phyloP scores from a whole-genome alignment of 2,888 invertebrate species.

The Drosophila neonasuta region DNA sequence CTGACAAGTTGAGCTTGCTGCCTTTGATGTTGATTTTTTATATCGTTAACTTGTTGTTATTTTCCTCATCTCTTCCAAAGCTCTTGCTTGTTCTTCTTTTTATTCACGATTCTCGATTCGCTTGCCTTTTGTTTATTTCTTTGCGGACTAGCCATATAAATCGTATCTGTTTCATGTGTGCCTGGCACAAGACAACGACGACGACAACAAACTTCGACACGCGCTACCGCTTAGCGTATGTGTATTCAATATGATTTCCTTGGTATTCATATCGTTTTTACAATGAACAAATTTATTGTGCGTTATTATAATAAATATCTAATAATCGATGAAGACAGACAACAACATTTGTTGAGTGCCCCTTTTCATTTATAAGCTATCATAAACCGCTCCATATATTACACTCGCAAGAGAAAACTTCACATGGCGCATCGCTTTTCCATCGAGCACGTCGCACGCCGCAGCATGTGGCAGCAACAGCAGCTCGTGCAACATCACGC shows the following conservation, averaged over 20 bases:
- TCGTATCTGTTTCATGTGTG: slow-evolving; percentile 44
- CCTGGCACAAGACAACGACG: slow-evolving; percentile 44
- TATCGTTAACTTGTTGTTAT: slow-evolving; percentile 35
- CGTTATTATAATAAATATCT: slow-evolving; percentile 8
- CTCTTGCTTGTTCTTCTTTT: neutral
- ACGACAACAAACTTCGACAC: slow-evolving; percentile 9
- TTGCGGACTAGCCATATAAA: slow-evolving; percentile 32
- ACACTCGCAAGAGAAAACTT: neutral
- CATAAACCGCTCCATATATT: neutral
- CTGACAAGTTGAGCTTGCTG: slow-evolving; percentile 63
- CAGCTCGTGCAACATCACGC: neutral
- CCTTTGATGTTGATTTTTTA: slow-evolving; percentile 63
- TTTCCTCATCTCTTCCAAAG: neutral
- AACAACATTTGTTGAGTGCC: neutral
- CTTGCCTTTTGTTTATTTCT: slow-evolving; percentile 32
- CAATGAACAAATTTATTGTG: slow-evolving; percentile 6
- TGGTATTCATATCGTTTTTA: slow-evolving; percentile 18
- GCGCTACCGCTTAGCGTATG: slow-evolving; percentile 6
- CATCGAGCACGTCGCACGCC: neutral
- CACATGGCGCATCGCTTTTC: neutral
- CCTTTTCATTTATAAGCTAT: neutral
- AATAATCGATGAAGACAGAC: slow-evolving; percentile 4
- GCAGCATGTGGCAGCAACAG: slow-evolving; percentile 3
- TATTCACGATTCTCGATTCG: neutral
- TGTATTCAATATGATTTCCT: slow-evolving; percentile 10